Evolutionary conservation across 2,113 vertebrate species (phyloP), one percentile per base, ranked within the genome.

Genomic region (Chionomys nivalis): DNA sequence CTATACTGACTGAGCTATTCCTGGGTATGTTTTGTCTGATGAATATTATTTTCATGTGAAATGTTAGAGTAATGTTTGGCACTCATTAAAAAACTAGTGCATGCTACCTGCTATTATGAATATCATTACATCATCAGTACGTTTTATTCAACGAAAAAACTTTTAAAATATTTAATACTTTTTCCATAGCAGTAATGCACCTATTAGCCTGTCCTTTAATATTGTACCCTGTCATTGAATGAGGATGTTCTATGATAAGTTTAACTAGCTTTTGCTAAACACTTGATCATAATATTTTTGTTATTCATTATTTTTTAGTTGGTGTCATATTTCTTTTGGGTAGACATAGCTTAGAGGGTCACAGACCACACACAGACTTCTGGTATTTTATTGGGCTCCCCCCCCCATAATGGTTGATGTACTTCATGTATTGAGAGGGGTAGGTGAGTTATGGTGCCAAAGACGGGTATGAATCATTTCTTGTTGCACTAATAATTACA

Each of bases 231-330:
- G 26, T 65, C 26, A 65, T 85, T 65, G 16, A 63, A 7, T 86
- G 39, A 19, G 66, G 33, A 55, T 73, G 13, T 58, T 65, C 28
- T 83, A 0, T 63, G 36, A 10, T 68, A 1, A 65, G 24, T 4
- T 39, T 82, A 87, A 44, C 33, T 94, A 70, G 28, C 55, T 87
- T 42, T 39, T 83, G 68, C 36, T 91, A 17, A 68, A 90, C 44
- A 77, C 89, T 65, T 28, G 63, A 42, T 94, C 6, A 55, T 39
- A 28, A 42, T 36, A 61, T 87, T 95, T 93, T 72, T 61, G 42
- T 77, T 82, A 73, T 93, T 0, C 73, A 81, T 92, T 3, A 33
- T 49, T 95, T 95, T 93, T 19, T 31, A 93, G 4, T 95, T 58
- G 79, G 14, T 93, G 58, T 87, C 55, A 11, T 47, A 9, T 94